Evolutionary conservation across 2,797 vertebrate genomes (phyloP).

Genomic region (Nyctalus aviator): DNA sequence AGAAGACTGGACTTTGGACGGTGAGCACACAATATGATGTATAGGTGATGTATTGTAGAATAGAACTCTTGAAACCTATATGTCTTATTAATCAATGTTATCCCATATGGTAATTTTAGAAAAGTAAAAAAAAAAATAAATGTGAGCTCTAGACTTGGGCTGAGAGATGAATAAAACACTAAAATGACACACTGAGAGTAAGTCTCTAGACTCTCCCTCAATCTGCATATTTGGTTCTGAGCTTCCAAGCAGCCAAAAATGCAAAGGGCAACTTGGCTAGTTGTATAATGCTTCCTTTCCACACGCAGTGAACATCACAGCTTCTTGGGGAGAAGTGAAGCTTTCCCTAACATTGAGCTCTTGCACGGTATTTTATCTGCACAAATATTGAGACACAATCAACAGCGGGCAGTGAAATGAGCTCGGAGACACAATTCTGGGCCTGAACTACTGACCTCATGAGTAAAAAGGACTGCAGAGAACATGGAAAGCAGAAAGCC

Average conservation of each 20-base stretch:
- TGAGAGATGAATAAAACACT: background rate
- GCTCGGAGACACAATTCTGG: background rate
- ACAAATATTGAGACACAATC: background rate
- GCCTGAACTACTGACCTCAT: background rate
- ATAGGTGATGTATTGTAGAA: background rate
- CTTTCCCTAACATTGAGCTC: background rate
- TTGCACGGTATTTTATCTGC: background rate
- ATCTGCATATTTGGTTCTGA: background rate
- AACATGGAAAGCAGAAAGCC: background rate
- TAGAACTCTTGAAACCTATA: too few relatives aligned
- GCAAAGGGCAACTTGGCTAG: background rate
- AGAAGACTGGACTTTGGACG: background rate
- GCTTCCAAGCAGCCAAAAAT: constrained; percentile 2
- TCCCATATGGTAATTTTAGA: background rate
- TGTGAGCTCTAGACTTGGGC: background rate
- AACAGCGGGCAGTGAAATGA: background rate
- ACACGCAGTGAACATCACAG: background rate
- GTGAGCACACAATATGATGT: background rate
- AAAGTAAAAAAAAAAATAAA: background rate
- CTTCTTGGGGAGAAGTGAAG: background rate
- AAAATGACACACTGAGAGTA: background rate
- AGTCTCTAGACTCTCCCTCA: background rate
- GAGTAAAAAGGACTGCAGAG: background rate
- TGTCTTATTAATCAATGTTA: background rate
- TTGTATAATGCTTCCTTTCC: background rate